Base-by-base conservation (phyloP, 2,888 invertebrate genomes). In the Dichetophora obliterata region DNA sequence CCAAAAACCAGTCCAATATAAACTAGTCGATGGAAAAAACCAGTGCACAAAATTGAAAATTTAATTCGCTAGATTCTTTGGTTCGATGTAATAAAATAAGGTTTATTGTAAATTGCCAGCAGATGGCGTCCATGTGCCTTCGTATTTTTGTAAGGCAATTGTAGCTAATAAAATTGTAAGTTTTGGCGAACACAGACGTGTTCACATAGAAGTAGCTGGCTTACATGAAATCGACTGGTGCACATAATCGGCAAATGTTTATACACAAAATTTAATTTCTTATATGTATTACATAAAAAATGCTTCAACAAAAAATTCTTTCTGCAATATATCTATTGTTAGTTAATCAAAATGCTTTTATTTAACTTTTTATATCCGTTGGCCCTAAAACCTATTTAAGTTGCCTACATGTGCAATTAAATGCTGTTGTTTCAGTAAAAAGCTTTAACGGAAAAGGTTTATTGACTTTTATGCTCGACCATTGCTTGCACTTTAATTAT, bases 391-490 rank as follows among this genome's bases (percentile, higher is more conserved):
- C 11, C 43, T 43, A 11, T 43, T 43, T 43, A 43, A 43, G 43
- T 43, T 59, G 27, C 59, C 22, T 59, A 27, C 59, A 59, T 24
- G 24, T 59, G 59, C 59, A 59, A 59, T 59, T 59, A 59, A 59
- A 9, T 59, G 24, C 59, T 14, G 24, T 11, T 43, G 59, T 59
- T 59, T 11, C 59, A 59, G 27, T 59, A 59, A 59, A 59, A 59
- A 59, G 59, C 59, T 59, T 59, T 59, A 59, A 27, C 59, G 27
- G 27, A 59, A 27, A 59, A 59, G 59, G 61, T 72, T 57, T 72
- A 72, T 72, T 72, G 72, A 72, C 72, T 61, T 61, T 72, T 59
- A 61, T n/a, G 57, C 5, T 54, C 14, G n/a, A 54, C 43, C 43
- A 43, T 43, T 43, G 19, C 71, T 59, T 19, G 27, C 34, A 72